Evolutionary conservation across 2,888 invertebrate genomes (phyloP).

Genomic region (Noctua janthe): DNA sequence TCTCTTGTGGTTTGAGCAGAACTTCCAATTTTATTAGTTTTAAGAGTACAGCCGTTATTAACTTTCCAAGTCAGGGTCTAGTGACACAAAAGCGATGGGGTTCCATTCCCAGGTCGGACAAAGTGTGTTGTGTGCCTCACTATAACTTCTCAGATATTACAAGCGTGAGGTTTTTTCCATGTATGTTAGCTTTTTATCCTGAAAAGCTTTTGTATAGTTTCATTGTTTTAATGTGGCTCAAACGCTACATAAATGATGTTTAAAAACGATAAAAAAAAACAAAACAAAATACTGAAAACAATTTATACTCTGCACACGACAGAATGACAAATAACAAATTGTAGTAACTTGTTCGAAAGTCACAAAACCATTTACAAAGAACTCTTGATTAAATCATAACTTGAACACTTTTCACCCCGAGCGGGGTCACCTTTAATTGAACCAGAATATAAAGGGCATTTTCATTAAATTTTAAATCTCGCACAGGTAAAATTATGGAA

Average conservation of each 20-base stretch:
- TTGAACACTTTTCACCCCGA: conserved; percentile 27
- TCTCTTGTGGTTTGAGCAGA: conserved; percentile 13
- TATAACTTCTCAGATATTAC: not conserved
- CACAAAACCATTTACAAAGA: conserved; percentile 16
- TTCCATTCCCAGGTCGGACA: not conserved
- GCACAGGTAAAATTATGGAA: conserved; percentile 62
- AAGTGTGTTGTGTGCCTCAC: not conserved
- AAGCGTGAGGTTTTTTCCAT: not conserved
- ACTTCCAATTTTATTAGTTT: conserved; percentile 14
- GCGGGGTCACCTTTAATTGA: conserved; percentile 43
- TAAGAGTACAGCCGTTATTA: not conserved
- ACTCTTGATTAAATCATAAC: conserved; percentile 41
- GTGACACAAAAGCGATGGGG: not conserved
- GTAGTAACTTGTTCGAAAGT: conserved; percentile 19
- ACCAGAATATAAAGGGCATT: conserved; percentile 41
- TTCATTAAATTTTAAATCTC: conserved; percentile 58
- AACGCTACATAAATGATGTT: conserved; percentile 7
- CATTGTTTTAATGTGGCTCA: not conserved
- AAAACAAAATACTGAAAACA: conserved; percentile 1
- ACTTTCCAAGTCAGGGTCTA: not conserved
- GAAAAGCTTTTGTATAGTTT: not conserved
- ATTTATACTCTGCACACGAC: conserved; percentile 19
- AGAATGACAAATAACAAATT: conserved; percentile 37
- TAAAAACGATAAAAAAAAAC: not conserved
- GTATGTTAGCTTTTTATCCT: not conserved